Evolutionary conservation across 2,888 invertebrate species (phyloP), one percentile per base, ranked within the genome.

Genomic region (Apodemia zela): DNA sequence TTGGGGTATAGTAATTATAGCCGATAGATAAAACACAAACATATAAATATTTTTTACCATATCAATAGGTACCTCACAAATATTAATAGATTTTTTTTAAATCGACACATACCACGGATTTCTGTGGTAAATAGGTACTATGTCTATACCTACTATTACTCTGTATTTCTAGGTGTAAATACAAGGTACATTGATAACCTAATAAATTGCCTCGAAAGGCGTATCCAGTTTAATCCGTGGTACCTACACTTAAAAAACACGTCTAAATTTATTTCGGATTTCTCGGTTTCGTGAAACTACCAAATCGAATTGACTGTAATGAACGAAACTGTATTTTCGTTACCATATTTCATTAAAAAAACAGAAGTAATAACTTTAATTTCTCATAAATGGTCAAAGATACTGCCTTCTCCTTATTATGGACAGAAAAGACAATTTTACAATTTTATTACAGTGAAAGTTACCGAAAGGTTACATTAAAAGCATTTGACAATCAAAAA

Each of bases 381-480:
- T 54, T 25, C 15, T 54, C 15, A 15, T 54, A 29, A 54, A 54
- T 54, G 54, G 25, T 54, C 25, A 54, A 25, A 54, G 4, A 54
- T 18, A 21, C 54, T 25, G 54, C 11, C 15, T 25, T 54, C 11
- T 11, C 21, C 54, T 54, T 54, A 54, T 54, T 29, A 54, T 54
- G 15, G 25, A 21, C 54, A 54, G 25, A 54, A 54, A 54, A 25
- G 25, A 54, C 18, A 21, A 21, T 54, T 54, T 21, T 25, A 54
- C 21, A 25, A 54, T 54, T 54, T 45, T 54, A 54, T 54, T 54
- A 54, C 25, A 54, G 54, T 54, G 54, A 54, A 54, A 54, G 54
- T 54, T 54, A 21, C 54, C 54, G 54, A 54, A 54, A 25, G 54
- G 25, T 54, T 54, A 25, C 13, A 54, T 54, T 54, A 54, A 21